Conservation (phyloP, 2,888 invertebrate species). For the Hermaeophaga mercurialis region DNA sequence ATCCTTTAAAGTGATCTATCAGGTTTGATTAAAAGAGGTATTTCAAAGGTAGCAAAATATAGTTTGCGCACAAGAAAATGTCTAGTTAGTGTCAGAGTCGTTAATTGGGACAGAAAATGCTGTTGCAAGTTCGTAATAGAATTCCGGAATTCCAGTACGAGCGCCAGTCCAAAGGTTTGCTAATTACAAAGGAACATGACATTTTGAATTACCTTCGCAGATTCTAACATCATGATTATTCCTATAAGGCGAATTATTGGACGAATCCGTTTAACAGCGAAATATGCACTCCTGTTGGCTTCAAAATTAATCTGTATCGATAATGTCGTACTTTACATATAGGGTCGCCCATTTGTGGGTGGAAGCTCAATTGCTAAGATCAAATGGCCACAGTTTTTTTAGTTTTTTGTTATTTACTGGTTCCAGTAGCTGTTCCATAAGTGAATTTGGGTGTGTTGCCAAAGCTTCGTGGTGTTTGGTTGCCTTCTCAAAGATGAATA, state of each 20-base stretch:
- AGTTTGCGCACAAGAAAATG: neutral
- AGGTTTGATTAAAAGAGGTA: neutral
- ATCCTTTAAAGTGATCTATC: no score
- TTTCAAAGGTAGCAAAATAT: constrained; percentile 1
- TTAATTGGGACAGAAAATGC: constrained; percentile 1
- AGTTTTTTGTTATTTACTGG: no score
- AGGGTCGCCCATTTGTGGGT: no score
- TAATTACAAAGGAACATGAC: constrained; percentile 22
- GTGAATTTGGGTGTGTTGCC: no score
- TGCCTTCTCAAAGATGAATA: no score
- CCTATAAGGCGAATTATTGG: constrained; percentile 7
- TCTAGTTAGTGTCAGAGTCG: neutral
- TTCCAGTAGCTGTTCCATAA: no score
- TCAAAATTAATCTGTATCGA: no score
- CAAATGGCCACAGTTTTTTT: no score
- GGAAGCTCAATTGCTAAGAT: no score
- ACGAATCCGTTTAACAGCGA: neutral
- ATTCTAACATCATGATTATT: constrained; percentile 18
- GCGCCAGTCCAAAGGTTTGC: constrained; percentile 4
- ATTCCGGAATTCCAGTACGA: neutral
- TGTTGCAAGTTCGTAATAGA: constrained; percentile 2
- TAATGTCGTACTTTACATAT: no score
- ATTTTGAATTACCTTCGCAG: constrained; percentile 18
- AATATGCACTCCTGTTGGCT: no score
- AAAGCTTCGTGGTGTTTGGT: no score